Conservation (phyloP, 2,888 invertebrate genomes). For the Zaprionus lineosus region DNA sequence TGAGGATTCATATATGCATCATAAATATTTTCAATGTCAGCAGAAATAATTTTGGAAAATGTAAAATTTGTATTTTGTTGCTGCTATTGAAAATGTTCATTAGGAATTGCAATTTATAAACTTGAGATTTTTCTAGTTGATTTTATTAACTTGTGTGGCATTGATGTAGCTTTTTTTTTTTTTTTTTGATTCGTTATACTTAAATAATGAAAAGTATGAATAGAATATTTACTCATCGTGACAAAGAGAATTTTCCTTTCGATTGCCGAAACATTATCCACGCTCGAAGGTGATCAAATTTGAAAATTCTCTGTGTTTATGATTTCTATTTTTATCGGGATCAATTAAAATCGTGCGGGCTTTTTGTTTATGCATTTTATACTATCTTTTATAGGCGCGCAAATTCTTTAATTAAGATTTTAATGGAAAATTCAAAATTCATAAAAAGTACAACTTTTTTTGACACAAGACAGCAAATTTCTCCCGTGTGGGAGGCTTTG, state of each 20-base stretch:
- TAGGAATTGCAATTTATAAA: slow-evolving; percentile 10
- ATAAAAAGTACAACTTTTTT: no score
- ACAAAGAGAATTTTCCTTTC: slow-evolving; percentile 11
- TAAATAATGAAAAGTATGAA: slow-evolving; percentile 9
- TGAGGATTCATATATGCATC: no score
- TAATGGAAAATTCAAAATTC: no score
- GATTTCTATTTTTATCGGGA: slow-evolving; percentile 40
- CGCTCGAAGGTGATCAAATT: slow-evolving; percentile 45
- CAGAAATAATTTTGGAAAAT: slow-evolving; percentile 56
- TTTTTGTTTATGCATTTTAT: slow-evolving; percentile 41
- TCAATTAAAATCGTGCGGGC: slow-evolving; percentile 23
- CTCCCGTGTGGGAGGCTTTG: no score
- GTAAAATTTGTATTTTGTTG: slow-evolving; percentile 1
- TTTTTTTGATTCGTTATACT: no score
- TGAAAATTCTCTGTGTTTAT: slow-evolving; percentile 23
- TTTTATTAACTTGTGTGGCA: slow-evolving; percentile 38
- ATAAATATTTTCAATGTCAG: slow-evolving; percentile 63
- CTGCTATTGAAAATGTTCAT: slow-evolving; percentile 16
- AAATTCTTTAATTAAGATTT: slow-evolving; percentile 31
- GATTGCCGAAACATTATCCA: slow-evolving; percentile 34
- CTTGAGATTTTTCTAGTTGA: slow-evolving; percentile 26
- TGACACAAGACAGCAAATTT: no score
- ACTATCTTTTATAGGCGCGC: no score
- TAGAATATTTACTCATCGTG: background rate
- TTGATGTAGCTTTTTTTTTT: slow-evolving; percentile 27